Evolutionary conservation across 2,888 invertebrate species (phyloP), one percentile per base, ranked within the genome.

Genomic region (Lepetodrilus schrolli): DNA sequence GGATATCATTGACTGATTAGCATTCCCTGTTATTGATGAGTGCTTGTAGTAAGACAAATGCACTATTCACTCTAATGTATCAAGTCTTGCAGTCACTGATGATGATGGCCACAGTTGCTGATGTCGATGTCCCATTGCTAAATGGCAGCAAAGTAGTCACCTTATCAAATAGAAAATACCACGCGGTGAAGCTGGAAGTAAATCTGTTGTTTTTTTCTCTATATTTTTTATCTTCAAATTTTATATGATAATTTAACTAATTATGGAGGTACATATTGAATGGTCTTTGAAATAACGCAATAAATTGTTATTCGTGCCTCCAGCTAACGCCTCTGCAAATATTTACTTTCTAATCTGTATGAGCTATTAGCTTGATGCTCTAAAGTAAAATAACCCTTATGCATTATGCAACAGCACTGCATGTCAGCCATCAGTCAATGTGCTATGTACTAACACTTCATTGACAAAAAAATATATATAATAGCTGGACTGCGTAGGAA

Each of bases 231-330:
- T 37, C 23, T 70, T 49, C 21, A 49, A 37, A 21, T 50, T 70
- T 37, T 70, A 50, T 70, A 70, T 70, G 70, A 23, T 70, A 70
- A 70, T 70, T 49, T 34, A 34, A 30, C 58, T 58, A 58, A 34
- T 58, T 58, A 58, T 26, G 58, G 58, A 58, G 58, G 34, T 58
- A 34, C 58, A 34, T 58, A 21, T 50, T 21, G 49, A 49, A 70
- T 70, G 49, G 21, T 36, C 50, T 70, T 70, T 48, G 70, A 70
- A 70, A 70, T 50, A 70, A 36, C 21, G 70, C 70, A 70, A 70
- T 70, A 70, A 49, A 70, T 50, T 49, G 36, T 70, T 49, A 49
- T 70, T 38, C 21, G 34, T 23, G 70, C 49, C 70, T 50, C 49
- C 20, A 49, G 49, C 36, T 36, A 49, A 34, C 49, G 26, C 50